Evolutionary conservation across 1,140 invertebrate species (phyloP).

Genomic region (Bombus superbus): DNA sequence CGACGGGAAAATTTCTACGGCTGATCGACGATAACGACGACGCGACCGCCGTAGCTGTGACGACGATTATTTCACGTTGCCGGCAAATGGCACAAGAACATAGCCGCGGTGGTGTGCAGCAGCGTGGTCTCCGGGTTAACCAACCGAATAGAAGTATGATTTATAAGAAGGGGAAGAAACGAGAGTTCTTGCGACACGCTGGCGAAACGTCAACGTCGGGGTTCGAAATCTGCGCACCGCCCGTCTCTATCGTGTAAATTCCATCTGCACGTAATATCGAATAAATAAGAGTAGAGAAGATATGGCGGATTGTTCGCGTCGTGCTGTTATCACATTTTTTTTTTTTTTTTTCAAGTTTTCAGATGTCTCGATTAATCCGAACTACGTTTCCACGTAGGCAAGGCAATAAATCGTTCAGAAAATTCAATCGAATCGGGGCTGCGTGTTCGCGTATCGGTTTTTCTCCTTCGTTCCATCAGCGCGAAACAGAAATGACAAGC

Average conservation of each 20-base stretch:
- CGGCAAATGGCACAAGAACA: constrained; percentile 69
- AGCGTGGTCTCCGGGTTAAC: constrained; percentile 59
- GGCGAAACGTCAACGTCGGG: neutral
- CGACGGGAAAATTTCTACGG: constrained; percentile 11
- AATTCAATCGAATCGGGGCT: neutral
- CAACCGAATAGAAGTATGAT: constrained; percentile 71
- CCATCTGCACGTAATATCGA: too few relatives aligned
- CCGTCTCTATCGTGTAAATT: too few relatives aligned
- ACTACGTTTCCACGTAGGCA: neutral
- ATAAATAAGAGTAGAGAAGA: too few relatives aligned
- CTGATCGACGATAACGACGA: constrained; percentile 39
- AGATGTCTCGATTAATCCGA: too few relatives aligned
- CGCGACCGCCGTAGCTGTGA: constrained; percentile 11
- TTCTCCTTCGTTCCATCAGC: too few relatives aligned
- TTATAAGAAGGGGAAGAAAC: constrained; percentile 63
- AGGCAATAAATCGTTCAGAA: neutral
- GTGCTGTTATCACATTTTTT: too few relatives aligned
- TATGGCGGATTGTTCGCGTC: too few relatives aligned
- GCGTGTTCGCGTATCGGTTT: neutral
- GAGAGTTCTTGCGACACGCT: constrained; percentile 46
- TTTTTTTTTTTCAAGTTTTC: too few relatives aligned
- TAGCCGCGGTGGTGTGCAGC: constrained; percentile 45
- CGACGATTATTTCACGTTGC: constrained; percentile 70
- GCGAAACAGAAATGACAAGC: neutral
- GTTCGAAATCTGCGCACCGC: neutral